Conservation (phyloP, 1,140 invertebrate species). For the Stenopsyche tienmushanensis region DNA sequence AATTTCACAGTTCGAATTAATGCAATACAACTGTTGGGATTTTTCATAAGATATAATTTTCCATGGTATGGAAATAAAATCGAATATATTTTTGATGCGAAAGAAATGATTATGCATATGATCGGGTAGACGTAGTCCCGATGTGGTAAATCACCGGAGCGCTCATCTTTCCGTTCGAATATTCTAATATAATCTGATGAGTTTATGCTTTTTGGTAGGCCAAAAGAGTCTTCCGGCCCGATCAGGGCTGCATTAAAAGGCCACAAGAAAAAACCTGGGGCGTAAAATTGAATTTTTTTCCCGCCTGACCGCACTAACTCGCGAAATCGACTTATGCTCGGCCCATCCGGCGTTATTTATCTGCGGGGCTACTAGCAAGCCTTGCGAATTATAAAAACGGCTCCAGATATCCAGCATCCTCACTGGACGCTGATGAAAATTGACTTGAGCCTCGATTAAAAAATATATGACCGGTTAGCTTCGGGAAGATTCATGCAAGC, state of each 20-base stretch:
- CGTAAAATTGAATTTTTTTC: conserved; percentile 41
- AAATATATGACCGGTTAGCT: no score
- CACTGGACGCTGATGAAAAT: neutral
- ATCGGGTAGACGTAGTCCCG: no score
- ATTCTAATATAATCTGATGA: conserved; percentile 8
- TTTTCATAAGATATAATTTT: no score
- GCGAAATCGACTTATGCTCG: conserved; percentile 39
- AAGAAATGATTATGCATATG: no score
- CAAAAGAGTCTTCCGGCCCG: neutral
- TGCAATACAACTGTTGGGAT: no score
- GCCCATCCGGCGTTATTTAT: conserved; percentile 26
- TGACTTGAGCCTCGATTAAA: neutral
- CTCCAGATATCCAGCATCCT: neutral
- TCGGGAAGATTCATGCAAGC: no score
- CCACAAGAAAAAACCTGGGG: conserved; percentile 31
- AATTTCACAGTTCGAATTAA: neutral
- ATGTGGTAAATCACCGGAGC: no score
- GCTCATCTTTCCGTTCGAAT: neutral
- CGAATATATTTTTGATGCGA: no score
- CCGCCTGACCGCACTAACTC: conserved; percentile 38
- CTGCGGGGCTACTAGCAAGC: conserved; percentile 10
- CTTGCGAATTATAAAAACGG: conserved; percentile 22
- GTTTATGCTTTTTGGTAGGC: neutral
- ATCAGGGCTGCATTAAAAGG: conserved; percentile 8
- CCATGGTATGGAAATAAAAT: no score